Evolutionary conservation across 92 coral and sea anemone genomes (phyloP).

Genomic region (Isaurus tuberculatus): DNA sequence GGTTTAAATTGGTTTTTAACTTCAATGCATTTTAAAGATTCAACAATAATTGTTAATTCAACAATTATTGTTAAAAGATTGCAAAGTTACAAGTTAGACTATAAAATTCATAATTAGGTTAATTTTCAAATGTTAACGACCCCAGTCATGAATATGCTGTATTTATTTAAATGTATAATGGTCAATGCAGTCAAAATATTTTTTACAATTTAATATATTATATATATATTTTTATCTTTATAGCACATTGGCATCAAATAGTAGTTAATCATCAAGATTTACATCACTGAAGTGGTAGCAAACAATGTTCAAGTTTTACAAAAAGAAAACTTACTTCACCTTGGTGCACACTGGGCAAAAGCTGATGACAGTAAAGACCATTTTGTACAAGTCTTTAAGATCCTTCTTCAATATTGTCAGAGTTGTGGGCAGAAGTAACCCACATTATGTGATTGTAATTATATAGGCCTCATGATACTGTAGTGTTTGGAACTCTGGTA

Average conservation of each 20-base stretch:
- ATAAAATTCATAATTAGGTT: too few species aligned
- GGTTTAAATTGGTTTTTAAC: too few species aligned
- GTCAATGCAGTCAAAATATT: background rate
- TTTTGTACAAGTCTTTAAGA: too few species aligned
- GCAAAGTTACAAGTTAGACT: too few species aligned
- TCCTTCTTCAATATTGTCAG: background rate
- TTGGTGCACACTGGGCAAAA: background rate
- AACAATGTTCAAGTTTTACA: background rate
- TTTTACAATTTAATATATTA: background rate
- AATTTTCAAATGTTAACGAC: too few species aligned
- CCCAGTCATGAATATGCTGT: too few species aligned
- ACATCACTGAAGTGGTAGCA: background rate
- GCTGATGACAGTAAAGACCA: background rate
- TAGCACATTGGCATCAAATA: constrained; percentile 17
- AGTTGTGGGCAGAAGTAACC: background rate
- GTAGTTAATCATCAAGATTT: background rate
- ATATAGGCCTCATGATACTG: too few species aligned
- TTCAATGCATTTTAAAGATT: too few species aligned
- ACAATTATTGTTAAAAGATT: too few species aligned
- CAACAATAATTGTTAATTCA: too few species aligned
- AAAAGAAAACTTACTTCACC: background rate
- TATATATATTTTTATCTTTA: background rate
- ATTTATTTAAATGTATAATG: background rate
- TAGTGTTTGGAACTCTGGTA: background rate
- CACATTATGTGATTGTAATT: background rate